Base-by-base conservation (phyloP, 2,888 invertebrate species). In the Oasisia sp. region DNA sequence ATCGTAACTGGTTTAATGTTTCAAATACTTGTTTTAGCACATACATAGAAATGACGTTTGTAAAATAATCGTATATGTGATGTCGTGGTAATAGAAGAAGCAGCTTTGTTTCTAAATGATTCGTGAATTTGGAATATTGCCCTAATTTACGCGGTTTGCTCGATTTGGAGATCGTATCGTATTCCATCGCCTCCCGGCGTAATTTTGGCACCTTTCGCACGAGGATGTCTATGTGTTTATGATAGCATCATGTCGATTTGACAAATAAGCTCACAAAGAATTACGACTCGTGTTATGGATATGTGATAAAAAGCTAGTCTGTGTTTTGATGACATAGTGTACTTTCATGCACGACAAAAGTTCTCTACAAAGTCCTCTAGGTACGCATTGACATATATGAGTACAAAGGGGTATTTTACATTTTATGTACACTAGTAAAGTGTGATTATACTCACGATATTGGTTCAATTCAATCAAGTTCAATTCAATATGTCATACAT, bases 161-260 rank as follows among this genome's bases (percentile, higher is more conserved):
- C 74, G 27, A n/a, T 74, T 74, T 74, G 74, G 74, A 74, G 74
- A 74, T 74, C 74, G n/a, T 74, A 74, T 74, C 74, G 74, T 74
- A 74, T 74, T 74, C 74, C 74, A 7, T 50, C 27, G 38, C 1
- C 74, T 74, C 74, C 74, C 7, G 74, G 74, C 74, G 74, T 74
- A 27, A 14, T 27, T 74, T n/a, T 74, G 27, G 74, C 27, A 27
- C 27, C 74, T 74, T 74, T 74, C 7, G 74, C 74, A 74, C 5
- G 74, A 74, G 74, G 19, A 74, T 4, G 27, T 27, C 8, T 14
- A 11, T 50, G 50, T 50, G 50, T 50, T 50, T 14, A 50, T 50
- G 50, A 14, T 38, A 11, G 27, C n/a, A 74, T 27, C 14, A 19
- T 4, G 74, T 74, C 74, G 27, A 74, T 74, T n/a, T 7, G 19